Evolutionary conservation across 1,140 invertebrate genomes (phyloP).

Genomic region (Vollenhovia emeryi): DNA sequence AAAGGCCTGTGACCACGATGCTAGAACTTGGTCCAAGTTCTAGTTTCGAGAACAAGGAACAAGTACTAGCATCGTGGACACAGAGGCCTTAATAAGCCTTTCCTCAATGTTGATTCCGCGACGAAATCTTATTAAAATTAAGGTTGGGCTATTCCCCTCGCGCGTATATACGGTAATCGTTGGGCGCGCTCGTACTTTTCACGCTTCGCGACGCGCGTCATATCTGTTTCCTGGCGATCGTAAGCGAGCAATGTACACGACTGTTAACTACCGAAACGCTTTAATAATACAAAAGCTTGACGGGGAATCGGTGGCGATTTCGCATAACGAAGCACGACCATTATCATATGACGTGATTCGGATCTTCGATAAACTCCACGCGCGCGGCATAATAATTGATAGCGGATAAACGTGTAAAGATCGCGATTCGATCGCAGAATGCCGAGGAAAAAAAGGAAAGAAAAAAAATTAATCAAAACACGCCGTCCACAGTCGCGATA

Average conservation of each 20-base stretch:
- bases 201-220: constrained; percentile 82
- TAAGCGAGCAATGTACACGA: constrained; percentile 56
- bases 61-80: too few species aligned
- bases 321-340: constrained; percentile 50
- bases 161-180: constrained; percentile 74
- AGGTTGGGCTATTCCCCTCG: constrained; percentile 4
- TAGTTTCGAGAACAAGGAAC: too few species aligned
- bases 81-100: too few species aligned
- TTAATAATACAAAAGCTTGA: constrained; percentile 53
- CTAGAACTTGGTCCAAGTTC: too few species aligned
- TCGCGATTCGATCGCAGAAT: constrained; percentile 5
- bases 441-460: background rate
- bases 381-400: constrained; percentile 40
- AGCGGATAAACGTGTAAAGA: constrained; percentile 19
- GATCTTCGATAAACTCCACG: constrained; percentile 48
- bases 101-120: background rate
- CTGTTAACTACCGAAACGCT: constrained; percentile 68
- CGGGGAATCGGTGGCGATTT: constrained; percentile 38
- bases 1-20: too few species aligned
- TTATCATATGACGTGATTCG: constrained; percentile 58
- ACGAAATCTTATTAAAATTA: constrained; percentile 10
- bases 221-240: constrained; percentile 81
- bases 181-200: constrained; percentile 79
- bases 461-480: background rate
- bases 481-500: background rate